Percentiles rank a stretch among this genome's conserved stretches.
phyloP scores from a whole-genome alignment of 1,140 invertebrate genomes.

The Drosophila jambulina region DNA sequence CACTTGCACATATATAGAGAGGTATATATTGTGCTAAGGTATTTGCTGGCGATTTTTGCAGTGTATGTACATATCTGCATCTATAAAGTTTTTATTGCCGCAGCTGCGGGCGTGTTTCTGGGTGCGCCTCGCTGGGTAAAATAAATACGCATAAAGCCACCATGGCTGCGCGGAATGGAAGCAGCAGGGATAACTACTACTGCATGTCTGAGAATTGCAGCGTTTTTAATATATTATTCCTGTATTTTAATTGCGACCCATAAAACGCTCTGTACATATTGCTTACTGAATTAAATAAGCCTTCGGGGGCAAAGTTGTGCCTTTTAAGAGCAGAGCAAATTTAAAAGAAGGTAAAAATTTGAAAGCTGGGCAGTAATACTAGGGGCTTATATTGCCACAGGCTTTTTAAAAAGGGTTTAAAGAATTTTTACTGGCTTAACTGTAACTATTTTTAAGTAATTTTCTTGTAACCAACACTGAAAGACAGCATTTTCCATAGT shows the following conservation, averaged over 20 bases:
- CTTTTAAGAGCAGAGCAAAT: not conserved
- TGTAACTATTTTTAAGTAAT: not conserved
- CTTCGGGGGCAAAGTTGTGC: not conserved
- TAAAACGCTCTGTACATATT: slow-evolving; percentile 35
- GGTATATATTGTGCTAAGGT: slow-evolving; percentile 7
- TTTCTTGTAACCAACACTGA: not conserved
- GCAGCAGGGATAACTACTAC: slow-evolving; percentile 41
- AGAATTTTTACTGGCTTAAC: not conserved
- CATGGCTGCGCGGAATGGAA: slow-evolving; percentile 29
- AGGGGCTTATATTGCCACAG: not conserved
- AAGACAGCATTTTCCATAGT: not conserved
- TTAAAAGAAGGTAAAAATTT: not conserved
- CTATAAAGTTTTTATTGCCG: slow-evolving; percentile 66
- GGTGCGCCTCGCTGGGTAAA: slow-evolving; percentile 67
- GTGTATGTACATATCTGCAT: slow-evolving; percentile 56
- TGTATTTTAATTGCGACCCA: slow-evolving; percentile 47
- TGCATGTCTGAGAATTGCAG: slow-evolving; percentile 12
- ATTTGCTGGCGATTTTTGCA: slow-evolving; percentile 53
- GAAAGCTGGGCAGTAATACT: not conserved
- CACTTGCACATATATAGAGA: slow-evolving; percentile 1
- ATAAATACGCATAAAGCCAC: slow-evolving; percentile 59
- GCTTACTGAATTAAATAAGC: slow-evolving; percentile 34
- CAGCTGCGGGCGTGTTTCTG: slow-evolving; percentile 79
- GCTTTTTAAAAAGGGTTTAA: not conserved
- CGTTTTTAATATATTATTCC: slow-evolving; percentile 45